Evolutionary conservation across 2,113 vertebrate species (phyloP).

Genomic region (Heterotilapia buettikoferi): DNA sequence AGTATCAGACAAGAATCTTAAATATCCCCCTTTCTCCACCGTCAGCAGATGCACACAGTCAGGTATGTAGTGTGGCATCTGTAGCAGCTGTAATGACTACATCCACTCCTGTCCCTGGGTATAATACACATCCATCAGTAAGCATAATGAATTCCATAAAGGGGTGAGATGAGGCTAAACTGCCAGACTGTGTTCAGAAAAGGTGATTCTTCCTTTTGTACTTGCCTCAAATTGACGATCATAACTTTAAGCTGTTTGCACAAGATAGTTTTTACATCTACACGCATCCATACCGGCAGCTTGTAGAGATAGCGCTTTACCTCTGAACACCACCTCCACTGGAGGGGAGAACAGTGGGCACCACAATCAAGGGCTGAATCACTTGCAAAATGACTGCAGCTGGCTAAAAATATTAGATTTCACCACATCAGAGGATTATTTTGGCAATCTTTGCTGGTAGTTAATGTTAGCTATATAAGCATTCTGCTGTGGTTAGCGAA

Average conservation of each 20-base stretch:
- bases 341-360: neutral
- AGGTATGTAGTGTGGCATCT: constrained; percentile 17
- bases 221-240: neutral
- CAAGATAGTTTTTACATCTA: neutral
- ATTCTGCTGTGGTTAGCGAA: neutral
- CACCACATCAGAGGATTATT: neutral
- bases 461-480: neutral
- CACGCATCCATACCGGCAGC: neutral
- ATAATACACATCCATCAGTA: neutral
- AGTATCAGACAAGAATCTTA: constrained; percentile 32
- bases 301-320: neutral
- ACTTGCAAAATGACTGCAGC: neutral
- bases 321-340: neutral
- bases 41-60: constrained; percentile 39
- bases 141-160: neutral
- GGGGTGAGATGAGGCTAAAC: neutral
- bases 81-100: neutral
- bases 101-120: neutral
- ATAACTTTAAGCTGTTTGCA: neutral
- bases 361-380: neutral
- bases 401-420: neutral
- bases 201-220: neutral
- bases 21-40: constrained; percentile 42
- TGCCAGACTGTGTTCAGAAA: neutral
- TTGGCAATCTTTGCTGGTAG: neutral